Evolutionary conservation across 2,797 vertebrate genomes (phyloP), one percentile per base, ranked within the genome.

Genomic region (Hephaestus fuliginosus): DNA sequence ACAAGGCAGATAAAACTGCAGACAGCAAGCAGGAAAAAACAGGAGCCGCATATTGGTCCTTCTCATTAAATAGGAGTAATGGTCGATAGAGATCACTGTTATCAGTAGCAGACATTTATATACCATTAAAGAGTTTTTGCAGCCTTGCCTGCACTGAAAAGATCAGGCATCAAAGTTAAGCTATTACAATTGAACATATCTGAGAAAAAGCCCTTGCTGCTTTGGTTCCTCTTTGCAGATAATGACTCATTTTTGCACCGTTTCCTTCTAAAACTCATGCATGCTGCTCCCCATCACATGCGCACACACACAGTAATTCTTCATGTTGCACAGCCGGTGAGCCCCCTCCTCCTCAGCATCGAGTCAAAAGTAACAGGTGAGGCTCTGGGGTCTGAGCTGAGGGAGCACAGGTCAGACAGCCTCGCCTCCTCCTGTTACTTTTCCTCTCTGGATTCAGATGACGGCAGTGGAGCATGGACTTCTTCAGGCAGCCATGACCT

Each of bases 401-500:
- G 70, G 49, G 57, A 57, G 48, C 58, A 30, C 64, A 67, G 74
- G 80, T 88, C 71, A 80, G 63, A 67, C 60, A 58, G 53, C 78
- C 43, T 55, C 39, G 2, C 36, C 72, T 36, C 22, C 41, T 72
- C 28, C 53, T 70, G 44, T 10, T 65, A 53, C 43, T 74, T 74
- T 70, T 70, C n/a, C 41, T 69, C 36, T 51, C 55, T 66, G 64
- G 70, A 80, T 85, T 85, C 65, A 86, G 63, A 71, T 73, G 76
- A 78, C 61, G 74, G 58, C 73, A 79, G 81, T 60, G 57, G 62
- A 80, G 62, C 55, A 52, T 62, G 76, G 69, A 74, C 67, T 48
- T 77, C 82, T 76, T 71, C 79, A 86, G 77, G 70, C 75, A 78
- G 75, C 71, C 80, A 68, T 58, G 46, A 75, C 80, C 76, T 95